Evolutionary conservation across 2,888 invertebrate species (phyloP), one percentile per base, ranked within the genome.

Genomic region (Agrochola lychnidis): DNA sequence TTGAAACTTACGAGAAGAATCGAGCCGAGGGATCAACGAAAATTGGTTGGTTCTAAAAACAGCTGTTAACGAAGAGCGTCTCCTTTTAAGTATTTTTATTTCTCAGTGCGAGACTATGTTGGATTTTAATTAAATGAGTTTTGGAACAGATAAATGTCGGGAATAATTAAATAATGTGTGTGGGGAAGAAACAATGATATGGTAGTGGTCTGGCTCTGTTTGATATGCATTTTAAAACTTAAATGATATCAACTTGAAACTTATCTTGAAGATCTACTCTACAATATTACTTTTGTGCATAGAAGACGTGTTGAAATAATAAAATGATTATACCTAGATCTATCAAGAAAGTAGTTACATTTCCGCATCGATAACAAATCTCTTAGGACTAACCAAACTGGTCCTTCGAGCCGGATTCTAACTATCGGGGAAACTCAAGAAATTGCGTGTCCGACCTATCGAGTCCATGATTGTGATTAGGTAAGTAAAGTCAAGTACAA

Each of bases 61-160:
- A 96, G 96, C 96, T 95, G 96, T 94, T 93, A 94, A 92, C 92
- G 93, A 92, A 91, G 91, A 88, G 91, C 92, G 90, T 92, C 92
- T 94, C 88, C 90, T 92, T 89, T 91, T 86, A 88, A 92, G 91
- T 88, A 81, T 88, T 89, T 87, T 87, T 90, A 89, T 92, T 90
- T 90, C 89, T 93, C 90, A 91, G 91, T 91, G 88, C 84, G 77
- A 84, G 85, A 87, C 87, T 86, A 70, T 62, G 83, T 80, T 77
- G 75, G 74, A 76, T 85, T 85, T 87, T 87, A 81, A 83, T 89
- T 87, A 86, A 82, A 75, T 70, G 81, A 80, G 72, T 86, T 87
- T 83, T 70, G 77, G 67, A 76, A 62, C 63, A 73, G 25, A 71
- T 75, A 70, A 78, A 82, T 64, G 82, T 64, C 75, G 59, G 62